Conservation (phyloP, 2,113 vertebrate genomes). For the Enhydra lutris region DNA sequence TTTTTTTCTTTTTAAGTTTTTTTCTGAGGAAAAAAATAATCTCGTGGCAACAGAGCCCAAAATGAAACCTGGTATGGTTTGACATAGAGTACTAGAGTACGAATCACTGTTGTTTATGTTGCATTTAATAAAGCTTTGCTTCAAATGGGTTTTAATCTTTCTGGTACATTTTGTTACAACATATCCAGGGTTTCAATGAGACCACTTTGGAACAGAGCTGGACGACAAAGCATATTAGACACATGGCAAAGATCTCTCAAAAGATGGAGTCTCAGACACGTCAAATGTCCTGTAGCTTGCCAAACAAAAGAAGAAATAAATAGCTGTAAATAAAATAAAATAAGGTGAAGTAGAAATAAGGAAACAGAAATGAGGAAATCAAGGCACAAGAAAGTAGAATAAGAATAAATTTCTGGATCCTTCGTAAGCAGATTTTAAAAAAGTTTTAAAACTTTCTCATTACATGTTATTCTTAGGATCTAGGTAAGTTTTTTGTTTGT, state of each 20-base stretch:
- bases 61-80: neutral
- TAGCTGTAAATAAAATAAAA: neutral
- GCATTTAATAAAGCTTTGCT: neutral
- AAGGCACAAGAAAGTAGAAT: neutral
- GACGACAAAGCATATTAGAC: neutral
- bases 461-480: neutral
- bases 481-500: neutral
- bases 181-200: neutral
- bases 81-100: neutral
- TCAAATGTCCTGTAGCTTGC: neutral
- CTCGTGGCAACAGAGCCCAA: neutral
- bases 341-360: neutral
- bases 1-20: too few species aligned
- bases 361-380: neutral
- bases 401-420: neutral
- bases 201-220: neutral
- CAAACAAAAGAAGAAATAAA: neutral
- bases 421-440: neutral
- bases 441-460: neutral
- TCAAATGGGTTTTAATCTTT: neutral
- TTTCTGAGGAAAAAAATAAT: neutral
- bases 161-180: neutral
- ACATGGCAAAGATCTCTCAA: neutral
- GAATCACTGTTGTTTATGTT: neutral
- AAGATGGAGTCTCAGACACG: neutral